These are phyloP conservation scores for Bagarius yarrelli DNA, from an alignment of 2,113 vertebrate species.

Conservation along the genomic window DNA sequence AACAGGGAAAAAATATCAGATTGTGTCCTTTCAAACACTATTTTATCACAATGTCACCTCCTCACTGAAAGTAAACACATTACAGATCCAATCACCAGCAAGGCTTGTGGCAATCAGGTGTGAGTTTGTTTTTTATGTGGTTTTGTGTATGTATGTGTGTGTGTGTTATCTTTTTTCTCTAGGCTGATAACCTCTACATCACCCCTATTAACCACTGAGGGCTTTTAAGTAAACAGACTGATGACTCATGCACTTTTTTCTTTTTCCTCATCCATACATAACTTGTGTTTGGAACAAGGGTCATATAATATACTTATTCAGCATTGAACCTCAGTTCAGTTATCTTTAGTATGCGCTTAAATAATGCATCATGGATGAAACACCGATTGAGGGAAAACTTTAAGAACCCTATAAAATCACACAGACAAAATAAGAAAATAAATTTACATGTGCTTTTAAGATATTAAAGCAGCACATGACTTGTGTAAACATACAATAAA, in stretches of 20 bases:
- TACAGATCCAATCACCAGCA: conserved; percentile 50
- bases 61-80: conserved; percentile 52
- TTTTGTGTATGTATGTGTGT: conserved; percentile 21
- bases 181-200: conserved; percentile 50
- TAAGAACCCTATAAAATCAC: not conserved
- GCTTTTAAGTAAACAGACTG: conserved; percentile 39
- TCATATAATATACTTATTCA: not conserved
- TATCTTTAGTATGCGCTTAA: not conserved
- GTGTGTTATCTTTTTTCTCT: conserved; percentile 32
- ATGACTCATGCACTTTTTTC: conserved; percentile 2
- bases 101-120: conserved; percentile 46
- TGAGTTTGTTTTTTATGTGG: conserved; percentile 35
- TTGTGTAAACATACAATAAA: not conserved
- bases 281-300: not conserved
- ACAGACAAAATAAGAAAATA: not conserved
- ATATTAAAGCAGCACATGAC: not conserved
- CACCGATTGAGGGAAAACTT: not conserved
- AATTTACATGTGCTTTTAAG: not conserved
- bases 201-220: conserved; percentile 51
- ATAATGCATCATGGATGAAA: not conserved
- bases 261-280: conserved; percentile 24
- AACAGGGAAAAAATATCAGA: not conserved
- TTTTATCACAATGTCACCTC: conserved; percentile 51
- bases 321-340: not conserved
- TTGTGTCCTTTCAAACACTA: conserved; percentile 24